Evolutionary conservation across 2,888 invertebrate genomes (phyloP).

Genomic region (Cosmia pyralina): DNA sequence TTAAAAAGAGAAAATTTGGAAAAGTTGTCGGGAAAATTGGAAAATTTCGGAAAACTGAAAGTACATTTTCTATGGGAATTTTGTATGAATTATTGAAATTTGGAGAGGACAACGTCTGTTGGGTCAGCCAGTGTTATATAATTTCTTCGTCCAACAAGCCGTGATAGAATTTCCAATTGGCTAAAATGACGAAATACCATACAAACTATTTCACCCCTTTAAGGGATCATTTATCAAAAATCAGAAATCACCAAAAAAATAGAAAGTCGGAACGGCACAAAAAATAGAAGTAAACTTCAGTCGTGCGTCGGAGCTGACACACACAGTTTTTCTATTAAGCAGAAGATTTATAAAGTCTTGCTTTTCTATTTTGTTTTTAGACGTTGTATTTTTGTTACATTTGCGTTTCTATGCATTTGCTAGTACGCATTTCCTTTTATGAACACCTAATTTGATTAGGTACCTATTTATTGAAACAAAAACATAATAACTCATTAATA

Average conservation of each 20-base stretch:
- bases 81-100: too few relatives aligned
- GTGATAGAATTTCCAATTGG: too few relatives aligned
- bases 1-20: too few relatives aligned
- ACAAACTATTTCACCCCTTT: neutral
- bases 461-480: neutral
- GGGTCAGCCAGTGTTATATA: neutral
- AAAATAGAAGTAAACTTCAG: too few relatives aligned
- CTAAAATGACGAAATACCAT: neutral
- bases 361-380: neutral
- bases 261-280: too few relatives aligned
- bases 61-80: too few relatives aligned
- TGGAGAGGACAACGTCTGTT: too few relatives aligned
- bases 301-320: too few relatives aligned
- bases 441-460: neutral
- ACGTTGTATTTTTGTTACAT: neutral
- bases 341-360: neutral
- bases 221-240: neutral
- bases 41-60: too few relatives aligned
- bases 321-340: neutral
- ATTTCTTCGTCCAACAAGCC: neutral
- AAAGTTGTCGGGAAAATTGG: too few relatives aligned
- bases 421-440: neutral
- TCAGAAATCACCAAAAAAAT: neutral
- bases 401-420: neutral
- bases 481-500: neutral